Evolutionary conservation across 2,113 vertebrate species (phyloP).

Genomic region (Amphiprion ocellaris): DNA sequence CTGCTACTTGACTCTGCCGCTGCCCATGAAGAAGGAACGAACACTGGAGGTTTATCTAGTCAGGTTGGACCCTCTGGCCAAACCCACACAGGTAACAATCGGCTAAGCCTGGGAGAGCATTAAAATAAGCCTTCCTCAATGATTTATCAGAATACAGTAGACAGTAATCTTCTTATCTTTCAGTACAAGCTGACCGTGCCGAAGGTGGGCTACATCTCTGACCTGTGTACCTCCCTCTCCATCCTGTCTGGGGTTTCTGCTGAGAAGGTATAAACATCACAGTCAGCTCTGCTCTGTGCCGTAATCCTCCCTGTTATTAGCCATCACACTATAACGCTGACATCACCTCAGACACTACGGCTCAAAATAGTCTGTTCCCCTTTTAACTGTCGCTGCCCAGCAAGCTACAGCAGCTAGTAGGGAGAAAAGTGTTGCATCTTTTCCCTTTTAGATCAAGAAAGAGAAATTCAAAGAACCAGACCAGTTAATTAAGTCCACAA

Average conservation of each 20-base stretch:
- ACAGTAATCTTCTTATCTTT: conserved; percentile 19
- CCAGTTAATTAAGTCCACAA: background rate
- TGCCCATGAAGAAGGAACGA: conserved; percentile 98
- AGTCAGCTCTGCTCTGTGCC: conserved; percentile 1
- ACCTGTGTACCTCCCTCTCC: conserved; percentile 94
- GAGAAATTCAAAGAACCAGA: background rate
- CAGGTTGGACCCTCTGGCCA: conserved; percentile 92
- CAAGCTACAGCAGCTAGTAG: background rate
- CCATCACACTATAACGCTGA: conserved; percentile 18
- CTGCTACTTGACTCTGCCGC: conserved; percentile 97
- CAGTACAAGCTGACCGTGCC: conserved; percentile 98
- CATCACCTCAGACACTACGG: conserved; percentile 14
- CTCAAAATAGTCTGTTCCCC: conserved; percentile 6
- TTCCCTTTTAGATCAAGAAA: background rate
- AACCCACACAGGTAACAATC: conserved; percentile 92
- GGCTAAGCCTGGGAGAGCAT: background rate
- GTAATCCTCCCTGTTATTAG: background rate
- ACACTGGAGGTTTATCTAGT: conserved; percentile 96
- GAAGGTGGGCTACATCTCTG: conserved; percentile 97
- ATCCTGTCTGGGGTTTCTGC: conserved; percentile 90
- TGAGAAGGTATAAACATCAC: conserved; percentile 90
- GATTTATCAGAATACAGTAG: background rate
- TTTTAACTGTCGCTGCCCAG: conserved; percentile 5
- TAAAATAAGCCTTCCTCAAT: too few species aligned
- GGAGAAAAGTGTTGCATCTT: background rate